phyloP scores from a whole-genome alignment of 2,888 invertebrate species.

The Lithophane leautieri region DNA sequence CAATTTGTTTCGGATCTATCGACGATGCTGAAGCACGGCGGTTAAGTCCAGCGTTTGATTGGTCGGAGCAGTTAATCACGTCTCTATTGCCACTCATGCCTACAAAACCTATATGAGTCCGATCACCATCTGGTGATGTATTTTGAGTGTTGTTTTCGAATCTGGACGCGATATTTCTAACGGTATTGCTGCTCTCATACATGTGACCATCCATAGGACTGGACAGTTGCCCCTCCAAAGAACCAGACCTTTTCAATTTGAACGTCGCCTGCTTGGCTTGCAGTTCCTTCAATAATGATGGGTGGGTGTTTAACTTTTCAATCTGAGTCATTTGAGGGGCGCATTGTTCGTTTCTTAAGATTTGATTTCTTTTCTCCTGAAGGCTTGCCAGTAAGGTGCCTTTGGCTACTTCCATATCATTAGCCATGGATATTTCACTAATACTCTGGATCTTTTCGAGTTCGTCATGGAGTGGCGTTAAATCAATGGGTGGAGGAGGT shows the following conservation, averaged over 20 bases:
- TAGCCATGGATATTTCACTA: constrained; percentile 62
- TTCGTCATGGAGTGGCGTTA: constrained; percentile 92
- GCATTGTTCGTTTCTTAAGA: constrained; percentile 85
- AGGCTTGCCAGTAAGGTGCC: constrained; percentile 91
- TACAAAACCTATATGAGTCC: constrained; percentile 84
- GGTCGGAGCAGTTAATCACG: constrained; percentile 85
- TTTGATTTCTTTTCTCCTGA: constrained; percentile 92
- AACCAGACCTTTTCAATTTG: constrained; percentile 83
- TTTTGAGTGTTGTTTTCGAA: constrained; percentile 91
- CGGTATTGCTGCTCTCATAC: constrained; percentile 85
- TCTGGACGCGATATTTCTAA: constrained; percentile 95
- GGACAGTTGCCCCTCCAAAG: constrained; percentile 83
- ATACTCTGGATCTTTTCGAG: constrained; percentile 86
- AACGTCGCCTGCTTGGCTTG: constrained; percentile 94
- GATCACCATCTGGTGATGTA: constrained; percentile 77
- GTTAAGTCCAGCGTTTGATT: constrained; percentile 80
- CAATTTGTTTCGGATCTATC: constrained; percentile 85
- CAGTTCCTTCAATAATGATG: constrained; percentile 93
- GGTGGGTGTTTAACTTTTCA: constrained; percentile 76
- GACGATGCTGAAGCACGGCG: constrained; percentile 85
- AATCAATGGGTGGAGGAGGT: constrained; percentile 95
- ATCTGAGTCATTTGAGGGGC: constrained; percentile 75
- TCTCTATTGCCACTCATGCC: constrained; percentile 86
- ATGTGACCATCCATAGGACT: constrained; percentile 73
- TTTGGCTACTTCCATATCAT: constrained; percentile 76